A percentile compares a stretch with the other conserved stretches of the same genome.
Conservation (phyloP, 2,888 invertebrate genomes). For the Tanypteryx hageni region DNA sequence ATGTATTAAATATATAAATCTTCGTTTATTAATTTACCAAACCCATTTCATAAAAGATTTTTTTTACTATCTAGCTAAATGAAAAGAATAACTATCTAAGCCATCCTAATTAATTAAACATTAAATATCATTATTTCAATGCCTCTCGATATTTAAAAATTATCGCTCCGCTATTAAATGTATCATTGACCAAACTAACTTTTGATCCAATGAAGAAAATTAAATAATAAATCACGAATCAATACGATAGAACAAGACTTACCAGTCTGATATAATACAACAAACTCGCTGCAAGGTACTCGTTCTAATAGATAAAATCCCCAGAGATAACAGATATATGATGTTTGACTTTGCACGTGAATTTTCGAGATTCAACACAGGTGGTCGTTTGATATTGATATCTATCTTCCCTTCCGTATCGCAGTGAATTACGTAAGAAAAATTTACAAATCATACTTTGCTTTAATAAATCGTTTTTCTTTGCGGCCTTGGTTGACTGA, state of each 20-base stretch:
- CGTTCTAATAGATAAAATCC: constrained; percentile 40
- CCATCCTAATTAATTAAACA: no score
- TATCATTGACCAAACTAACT: no score
- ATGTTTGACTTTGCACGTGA: constrained; percentile 52
- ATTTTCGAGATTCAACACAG: constrained; percentile 54
- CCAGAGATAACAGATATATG: constrained; percentile 21
- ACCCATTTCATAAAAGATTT: no score
- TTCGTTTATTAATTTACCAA: no score
- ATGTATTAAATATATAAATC: no score
- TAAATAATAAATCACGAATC: no score
- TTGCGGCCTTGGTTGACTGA: constrained; percentile 42
- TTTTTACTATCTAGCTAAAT: no score
- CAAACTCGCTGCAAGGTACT: constrained; percentile 12
- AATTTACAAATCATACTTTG: constrained; percentile 57
- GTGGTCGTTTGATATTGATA: constrained; percentile 35
- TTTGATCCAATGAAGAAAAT: no score
- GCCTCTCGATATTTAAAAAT: no score
- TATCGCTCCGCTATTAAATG: no score
- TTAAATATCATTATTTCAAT: no score
- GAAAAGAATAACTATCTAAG: no score
- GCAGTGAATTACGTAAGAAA: constrained; percentile 20
- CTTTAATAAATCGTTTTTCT: constrained; percentile 35
- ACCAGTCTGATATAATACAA: constrained; percentile 17
- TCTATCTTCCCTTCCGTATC: constrained; percentile 44
- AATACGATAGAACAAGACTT: background rate